Percentiles rank a stretch among this genome's conserved stretches.
phyloP scores from a whole-genome alignment of 2,888 invertebrate genomes.

The Nymphalis polychloros region DNA sequence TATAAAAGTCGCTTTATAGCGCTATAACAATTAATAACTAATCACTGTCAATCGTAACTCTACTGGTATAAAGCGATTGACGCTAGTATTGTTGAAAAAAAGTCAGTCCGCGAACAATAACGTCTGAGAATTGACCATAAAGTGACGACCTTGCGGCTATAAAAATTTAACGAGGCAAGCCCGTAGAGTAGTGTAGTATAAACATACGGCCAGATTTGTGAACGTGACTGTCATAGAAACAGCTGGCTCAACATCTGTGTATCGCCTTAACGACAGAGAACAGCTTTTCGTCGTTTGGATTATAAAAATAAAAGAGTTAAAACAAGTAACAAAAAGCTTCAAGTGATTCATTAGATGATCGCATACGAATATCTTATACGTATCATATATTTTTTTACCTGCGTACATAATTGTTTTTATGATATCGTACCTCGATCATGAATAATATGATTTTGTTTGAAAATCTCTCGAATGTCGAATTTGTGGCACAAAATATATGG shows the following conservation, averaged over 20 bases:
- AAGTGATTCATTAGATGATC: conserved; percentile 11
- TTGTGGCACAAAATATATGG: not conserved
- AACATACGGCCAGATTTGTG: conserved; percentile 69
- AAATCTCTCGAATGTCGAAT: not conserved
- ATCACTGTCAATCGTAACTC: conserved; percentile 76
- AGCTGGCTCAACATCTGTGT: conserved; percentile 69
- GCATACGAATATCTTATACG: conserved; percentile 1
- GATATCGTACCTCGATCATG: not conserved
- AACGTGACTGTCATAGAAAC: conserved; percentile 79
- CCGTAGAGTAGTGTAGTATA: conserved; percentile 64
- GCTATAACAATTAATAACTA: conserved; percentile 74
- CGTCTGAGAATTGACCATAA: conserved; percentile 81
- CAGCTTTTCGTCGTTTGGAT: conserved; percentile 24
- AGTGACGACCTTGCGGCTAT: conserved; percentile 81
- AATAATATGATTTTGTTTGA: not conserved
- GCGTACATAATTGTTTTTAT: not conserved
- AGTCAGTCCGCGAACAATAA: conserved; percentile 76
- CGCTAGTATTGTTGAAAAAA: conserved; percentile 64
- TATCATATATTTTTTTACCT: not conserved
- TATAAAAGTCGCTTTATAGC: conserved; percentile 68
- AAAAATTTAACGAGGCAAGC: conserved; percentile 81
- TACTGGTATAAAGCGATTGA: conserved; percentile 67
- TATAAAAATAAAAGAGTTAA: conserved; percentile 51
- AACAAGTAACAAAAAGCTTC: conserved; percentile 26
- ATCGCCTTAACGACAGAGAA: conserved; percentile 22